Conservation (phyloP, 2,797 vertebrate species). For the Linurgus olivaceus region DNA sequence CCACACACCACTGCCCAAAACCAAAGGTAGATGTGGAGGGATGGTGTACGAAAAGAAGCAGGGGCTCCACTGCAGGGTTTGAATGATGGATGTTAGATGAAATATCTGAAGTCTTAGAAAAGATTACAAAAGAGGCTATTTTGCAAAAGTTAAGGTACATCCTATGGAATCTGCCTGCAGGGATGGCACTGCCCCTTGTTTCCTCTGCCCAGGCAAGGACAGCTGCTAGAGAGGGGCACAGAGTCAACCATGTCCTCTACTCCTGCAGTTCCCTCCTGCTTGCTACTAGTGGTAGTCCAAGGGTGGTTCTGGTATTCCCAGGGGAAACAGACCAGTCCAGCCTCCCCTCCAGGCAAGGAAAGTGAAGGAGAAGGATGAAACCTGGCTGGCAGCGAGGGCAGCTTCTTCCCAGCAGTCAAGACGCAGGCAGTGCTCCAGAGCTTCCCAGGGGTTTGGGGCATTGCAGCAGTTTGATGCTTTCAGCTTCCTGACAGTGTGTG, state of each 20-base stretch:
- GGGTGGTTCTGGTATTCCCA: neutral
- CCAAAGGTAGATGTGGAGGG: neutral
- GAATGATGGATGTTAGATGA: neutral
- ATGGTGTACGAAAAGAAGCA: neutral
- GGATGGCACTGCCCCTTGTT: neutral
- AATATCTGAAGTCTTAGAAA: neutral
- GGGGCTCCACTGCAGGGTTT: neutral
- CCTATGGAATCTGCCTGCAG: neutral
- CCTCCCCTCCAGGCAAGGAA: neutral
- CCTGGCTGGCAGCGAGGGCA: neutral
- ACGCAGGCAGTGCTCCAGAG: neutral
- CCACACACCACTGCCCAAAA: neutral
- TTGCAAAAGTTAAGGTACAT: neutral
- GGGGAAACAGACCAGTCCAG: rapidly evolving
- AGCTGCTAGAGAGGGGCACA: neutral
- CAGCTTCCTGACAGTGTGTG: neutral
- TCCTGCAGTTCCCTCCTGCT: neutral
- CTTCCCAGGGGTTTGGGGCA: neutral
- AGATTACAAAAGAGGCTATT: rapidly evolving
- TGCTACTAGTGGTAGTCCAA: neutral
- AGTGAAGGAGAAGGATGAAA: neutral
- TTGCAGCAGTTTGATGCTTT: neutral
- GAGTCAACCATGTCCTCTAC: neutral
- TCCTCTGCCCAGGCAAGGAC: neutral
- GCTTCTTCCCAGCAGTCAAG: neutral